These are phyloP conservation scores for Carpatolechia fugitivella DNA, from an alignment of 2,888 invertebrate species.

Conservation along the genomic window DNA sequence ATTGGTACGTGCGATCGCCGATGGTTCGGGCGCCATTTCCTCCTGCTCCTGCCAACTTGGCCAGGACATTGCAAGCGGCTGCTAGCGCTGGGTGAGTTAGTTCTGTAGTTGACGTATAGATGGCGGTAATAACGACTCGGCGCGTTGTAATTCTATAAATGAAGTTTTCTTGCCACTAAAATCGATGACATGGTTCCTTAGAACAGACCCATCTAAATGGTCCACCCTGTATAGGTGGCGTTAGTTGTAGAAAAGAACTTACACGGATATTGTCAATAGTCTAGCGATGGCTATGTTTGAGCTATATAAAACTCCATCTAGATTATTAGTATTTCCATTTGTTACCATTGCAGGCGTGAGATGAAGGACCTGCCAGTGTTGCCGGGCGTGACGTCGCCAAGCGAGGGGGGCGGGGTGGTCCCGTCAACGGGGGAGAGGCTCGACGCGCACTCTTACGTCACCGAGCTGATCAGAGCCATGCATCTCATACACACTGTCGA, in stretches of 20 bases:
- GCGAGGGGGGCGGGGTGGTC: slow-evolving; percentile 16
- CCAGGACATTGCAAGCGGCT: slow-evolving; percentile 83
- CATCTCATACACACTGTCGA: slow-evolving; percentile 65
- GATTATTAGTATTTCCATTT: too few relatives aligned
- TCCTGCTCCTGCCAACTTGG: slow-evolving; percentile 88
- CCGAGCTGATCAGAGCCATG: slow-evolving; percentile 57
- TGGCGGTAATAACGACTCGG: too few relatives aligned
- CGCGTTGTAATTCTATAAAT: too few relatives aligned
- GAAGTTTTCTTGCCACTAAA: slow-evolving; percentile 47
- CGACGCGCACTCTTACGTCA: slow-evolving; percentile 62
- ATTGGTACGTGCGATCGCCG: slow-evolving; percentile 91
- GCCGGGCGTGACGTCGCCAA: slow-evolving; percentile 37
- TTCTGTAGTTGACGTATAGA: background rate
- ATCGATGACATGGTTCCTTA: slow-evolving; percentile 64
- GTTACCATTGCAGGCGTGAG: slow-evolving; percentile 34
- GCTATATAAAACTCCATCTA: too few relatives aligned
- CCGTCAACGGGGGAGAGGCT: slow-evolving; percentile 32
- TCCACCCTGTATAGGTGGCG: too few relatives aligned
- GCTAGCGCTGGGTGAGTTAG: slow-evolving; percentile 61
- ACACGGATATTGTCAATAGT: too few relatives aligned
- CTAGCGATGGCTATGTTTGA: too few relatives aligned
- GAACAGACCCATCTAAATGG: too few relatives aligned
- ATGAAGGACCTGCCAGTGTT: slow-evolving; percentile 47
- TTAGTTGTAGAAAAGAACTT: too few relatives aligned
- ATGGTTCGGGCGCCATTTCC: slow-evolving; percentile 92